Evolutionary conservation across 2,113 vertebrate genomes (phyloP).

Genomic region (Dicaeum eximium): DNA sequence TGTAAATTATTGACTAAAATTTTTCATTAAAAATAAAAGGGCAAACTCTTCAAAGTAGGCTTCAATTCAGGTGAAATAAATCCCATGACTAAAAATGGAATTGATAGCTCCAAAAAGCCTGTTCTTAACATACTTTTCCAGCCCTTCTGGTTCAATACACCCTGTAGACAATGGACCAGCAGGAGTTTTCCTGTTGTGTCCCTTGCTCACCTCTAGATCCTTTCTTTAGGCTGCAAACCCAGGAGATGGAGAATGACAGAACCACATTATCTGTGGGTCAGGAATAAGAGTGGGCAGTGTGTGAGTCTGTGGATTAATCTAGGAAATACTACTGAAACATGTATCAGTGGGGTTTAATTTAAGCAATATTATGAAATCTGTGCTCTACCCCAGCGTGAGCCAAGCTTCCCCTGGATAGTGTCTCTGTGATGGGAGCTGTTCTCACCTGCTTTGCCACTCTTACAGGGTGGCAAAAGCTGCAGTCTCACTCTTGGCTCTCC

Average conservation of each 20-base stretch:
- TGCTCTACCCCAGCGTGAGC: not conserved
- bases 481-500: not conserved
- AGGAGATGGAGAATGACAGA: not conserved
- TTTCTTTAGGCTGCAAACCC: not conserved
- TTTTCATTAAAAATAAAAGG: slow-evolving; percentile 25
- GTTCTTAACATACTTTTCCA: not conserved
- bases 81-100: not conserved
- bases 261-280: not conserved
- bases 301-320: not conserved
- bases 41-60: not conserved
- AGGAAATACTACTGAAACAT: not conserved
- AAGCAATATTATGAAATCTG: not conserved
- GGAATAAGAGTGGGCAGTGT: not conserved
- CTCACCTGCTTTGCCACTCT: not conserved
- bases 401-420: not conserved
- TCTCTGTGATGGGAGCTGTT: not conserved
- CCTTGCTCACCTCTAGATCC: not conserved
- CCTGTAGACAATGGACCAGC: not conserved
- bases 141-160: not conserved
- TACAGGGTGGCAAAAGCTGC: not conserved
- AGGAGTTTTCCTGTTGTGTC: not conserved
- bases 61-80: not conserved
- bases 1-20: not conserved
- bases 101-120: not conserved
- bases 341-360: not conserved